phyloP scores from a whole-genome alignment of 2,888 invertebrate species.

The Phragmatobia fuliginosa region DNA sequence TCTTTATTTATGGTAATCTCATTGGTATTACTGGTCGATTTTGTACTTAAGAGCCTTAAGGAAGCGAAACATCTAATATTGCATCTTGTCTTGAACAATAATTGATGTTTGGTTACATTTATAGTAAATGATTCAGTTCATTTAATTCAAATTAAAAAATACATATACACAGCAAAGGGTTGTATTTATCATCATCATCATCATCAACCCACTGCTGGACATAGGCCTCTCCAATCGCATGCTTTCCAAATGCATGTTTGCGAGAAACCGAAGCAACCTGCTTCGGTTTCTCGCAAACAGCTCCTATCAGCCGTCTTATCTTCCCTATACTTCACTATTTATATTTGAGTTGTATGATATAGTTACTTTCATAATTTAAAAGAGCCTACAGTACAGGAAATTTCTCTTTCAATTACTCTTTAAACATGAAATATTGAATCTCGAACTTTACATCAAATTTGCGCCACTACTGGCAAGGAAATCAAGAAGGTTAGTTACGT shows the following conservation, averaged over 20 bases:
- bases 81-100: too few relatives aligned
- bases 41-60: not conserved
- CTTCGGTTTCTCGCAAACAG: too few relatives aligned
- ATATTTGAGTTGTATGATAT: not conserved
- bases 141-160: not conserved
- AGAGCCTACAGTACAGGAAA: not conserved
- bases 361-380: not conserved
- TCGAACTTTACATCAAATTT: slow-evolving; percentile 3
- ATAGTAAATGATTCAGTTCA: not conserved
- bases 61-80: too few relatives aligned
- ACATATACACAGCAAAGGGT: too few relatives aligned
- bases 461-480: slow-evolving; percentile 19
- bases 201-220: too few relatives aligned
- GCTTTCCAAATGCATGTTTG: too few relatives aligned
- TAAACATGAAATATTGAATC: not conserved
- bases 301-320: too few relatives aligned
- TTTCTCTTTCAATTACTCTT: not conserved
- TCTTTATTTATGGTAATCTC: not conserved
- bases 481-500: slow-evolving; percentile 51
- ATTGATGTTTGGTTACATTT: too few relatives aligned
- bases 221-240: too few relatives aligned
- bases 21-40: not conserved
- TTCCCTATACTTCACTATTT: not conserved
- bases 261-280: too few relatives aligned
- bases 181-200: too few relatives aligned